Percentiles rank a stretch among this genome's conserved stretches.
Conservation (phyloP, 2,113 vertebrate genomes). For the Notiomystis cincta region DNA sequence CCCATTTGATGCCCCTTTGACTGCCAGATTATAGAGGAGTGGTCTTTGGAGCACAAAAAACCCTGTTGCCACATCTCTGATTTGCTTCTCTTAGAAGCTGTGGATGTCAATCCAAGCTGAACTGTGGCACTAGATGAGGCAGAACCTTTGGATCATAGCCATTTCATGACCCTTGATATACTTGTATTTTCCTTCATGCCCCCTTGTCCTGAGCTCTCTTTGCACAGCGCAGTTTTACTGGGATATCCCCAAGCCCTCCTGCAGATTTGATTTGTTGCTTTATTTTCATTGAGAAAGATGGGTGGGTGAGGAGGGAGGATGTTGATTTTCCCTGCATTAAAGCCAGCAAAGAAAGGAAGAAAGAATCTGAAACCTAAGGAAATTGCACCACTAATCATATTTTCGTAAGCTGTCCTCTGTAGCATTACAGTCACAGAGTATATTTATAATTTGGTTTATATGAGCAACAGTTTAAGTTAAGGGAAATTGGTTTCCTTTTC, state of each 20-base stretch:
- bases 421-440: slow-evolving; percentile 70
- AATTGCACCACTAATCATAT: slow-evolving; percentile 68
- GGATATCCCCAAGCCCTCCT: not conserved
- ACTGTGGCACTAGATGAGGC: not conserved
- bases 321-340: slow-evolving; percentile 44
- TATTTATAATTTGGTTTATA: slow-evolving; percentile 76
- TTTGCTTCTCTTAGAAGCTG: not conserved
- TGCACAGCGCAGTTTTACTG: not conserved
- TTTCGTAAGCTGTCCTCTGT: slow-evolving; percentile 62
- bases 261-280: slow-evolving; percentile 33
- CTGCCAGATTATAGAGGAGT: not conserved
- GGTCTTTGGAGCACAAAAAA: not conserved
- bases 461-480: slow-evolving; percentile 76
- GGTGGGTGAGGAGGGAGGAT: slow-evolving; percentile 1
- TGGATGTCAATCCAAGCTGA: not conserved
- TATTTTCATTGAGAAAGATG: slow-evolving; percentile 30
- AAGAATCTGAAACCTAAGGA: slow-evolving; percentile 60
- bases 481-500: slow-evolving; percentile 78
- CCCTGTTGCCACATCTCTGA: not conserved
- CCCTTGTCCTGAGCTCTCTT: not conserved
- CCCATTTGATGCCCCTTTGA: not conserved
- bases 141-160: not conserved
- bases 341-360: slow-evolving; percentile 27
- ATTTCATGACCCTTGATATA: not conserved
- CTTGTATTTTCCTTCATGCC: not conserved